A percentile compares a stretch with the other conserved stretches of the same genome.
Conservation (phyloP, 2,113 vertebrate species). For the Orcinus orca region DNA sequence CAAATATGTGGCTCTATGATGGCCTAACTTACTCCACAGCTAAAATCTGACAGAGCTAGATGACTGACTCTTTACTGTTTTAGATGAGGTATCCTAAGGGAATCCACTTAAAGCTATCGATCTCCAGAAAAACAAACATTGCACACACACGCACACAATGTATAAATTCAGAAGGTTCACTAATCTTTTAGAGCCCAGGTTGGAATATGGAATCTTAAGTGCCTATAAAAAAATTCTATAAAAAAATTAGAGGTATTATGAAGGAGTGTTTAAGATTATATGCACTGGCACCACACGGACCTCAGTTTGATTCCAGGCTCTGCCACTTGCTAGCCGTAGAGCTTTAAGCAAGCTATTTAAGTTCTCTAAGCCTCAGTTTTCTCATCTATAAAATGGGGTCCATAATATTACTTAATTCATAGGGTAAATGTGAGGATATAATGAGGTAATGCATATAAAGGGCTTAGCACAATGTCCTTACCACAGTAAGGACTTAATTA, state of each 20-base stretch:
- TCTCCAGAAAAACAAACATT: neutral
- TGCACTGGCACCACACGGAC: neutral
- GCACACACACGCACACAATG: neutral
- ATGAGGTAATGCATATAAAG: neutral
- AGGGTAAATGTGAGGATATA: neutral
- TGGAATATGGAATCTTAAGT: neutral
- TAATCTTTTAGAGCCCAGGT: neutral
- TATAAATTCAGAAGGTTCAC: neutral
- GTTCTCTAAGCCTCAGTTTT: neutral
- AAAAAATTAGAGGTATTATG: neutral
- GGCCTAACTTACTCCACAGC: neutral
- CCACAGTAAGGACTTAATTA: neutral
- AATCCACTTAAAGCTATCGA: neutral
- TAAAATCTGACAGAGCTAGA: neutral
- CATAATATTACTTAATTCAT: neutral
- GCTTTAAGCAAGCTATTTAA: neutral
- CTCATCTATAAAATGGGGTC: neutral
- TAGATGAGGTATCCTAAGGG: neutral
- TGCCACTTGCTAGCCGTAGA: neutral
- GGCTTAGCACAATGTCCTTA: neutral
- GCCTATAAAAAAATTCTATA: neutral
- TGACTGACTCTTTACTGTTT: neutral
- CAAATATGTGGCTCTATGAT: neutral
- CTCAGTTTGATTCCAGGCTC: neutral
- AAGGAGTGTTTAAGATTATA: neutral